Base-by-base conservation (phyloP, 2,113 vertebrate genomes). In the Oostethus manadensis region DNA sequence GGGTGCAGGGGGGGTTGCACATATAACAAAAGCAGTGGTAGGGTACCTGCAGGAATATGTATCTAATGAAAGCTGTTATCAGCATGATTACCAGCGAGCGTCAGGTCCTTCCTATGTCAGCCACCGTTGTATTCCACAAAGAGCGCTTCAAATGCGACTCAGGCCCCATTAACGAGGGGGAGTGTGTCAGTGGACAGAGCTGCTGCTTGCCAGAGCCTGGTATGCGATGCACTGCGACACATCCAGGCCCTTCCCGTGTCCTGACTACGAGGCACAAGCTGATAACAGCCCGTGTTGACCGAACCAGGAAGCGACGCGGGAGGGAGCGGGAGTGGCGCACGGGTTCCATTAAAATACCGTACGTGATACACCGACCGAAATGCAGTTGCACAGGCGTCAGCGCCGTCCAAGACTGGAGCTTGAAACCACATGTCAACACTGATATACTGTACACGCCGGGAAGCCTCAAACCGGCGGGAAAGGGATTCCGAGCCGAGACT, bases 61-160 rank as follows among this genome's bases (percentile, higher is more conserved):
- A n/a, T n/a, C n/a, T n/a, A n/a, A n/a, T n/a, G n/a, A n/a, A n/a
- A n/a, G n/a, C n/a, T n/a, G n/a, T n/a, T n/a, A n/a, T n/a, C n/a
- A n/a, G n/a, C n/a, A n/a, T n/a, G n/a, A n/a, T n/a, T n/a, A n/a
- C n/a, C n/a, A n/a, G n/a, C n/a, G n/a, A n/a, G n/a, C n/a, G n/a
- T n/a, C n/a, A n/a, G n/a, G 82, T 55, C 83, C 84, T 70, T 81
- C 88, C 90, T 82, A 84, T 68, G 87, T 93, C 93, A 95, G 91
- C 92, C 93, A 94, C 93, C 93, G 93, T 95, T 94, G 94, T 33
- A 54, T 35, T 93, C 95, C 93, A 94, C 92, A 92, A 94, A 94
- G 92, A 93, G 92, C 58, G 89, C 92, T 92, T 96, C 93, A 94
- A 94, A 96, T 97, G 93, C 96, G 94, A 93, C 94, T 94, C 92